Base-by-base conservation (phyloP, 2,113 vertebrate species). In the Bolborhynchus lineola region DNA sequence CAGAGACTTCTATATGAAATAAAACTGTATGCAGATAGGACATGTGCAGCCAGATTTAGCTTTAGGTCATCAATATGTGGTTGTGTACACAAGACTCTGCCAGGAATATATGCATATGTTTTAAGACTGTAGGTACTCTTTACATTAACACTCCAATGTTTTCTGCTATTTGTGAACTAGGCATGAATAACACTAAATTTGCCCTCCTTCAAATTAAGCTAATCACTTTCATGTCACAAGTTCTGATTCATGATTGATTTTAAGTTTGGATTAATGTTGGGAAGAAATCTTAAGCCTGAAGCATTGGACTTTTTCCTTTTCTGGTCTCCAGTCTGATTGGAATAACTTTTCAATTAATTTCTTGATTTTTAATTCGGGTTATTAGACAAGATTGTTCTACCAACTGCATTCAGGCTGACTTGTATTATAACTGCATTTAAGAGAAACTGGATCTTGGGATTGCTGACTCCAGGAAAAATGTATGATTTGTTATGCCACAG, bases 21-120 rank as follows among this genome's bases (percentile, higher is more conserved):
- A 6, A 9, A 62, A 7, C 31, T 42, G 3, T 41, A 8, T 44
- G n/a, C 42, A 79, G 31, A n/a, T 69, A 68, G 62, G 41, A 41
- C 0, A 0, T 12, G 4, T 3, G 0, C 44, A 76, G 13, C 2
- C 19, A 26, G 50, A 42, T 33, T 59, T 50, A 63, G 37, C 20
- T 90, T 78, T 49, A 42, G 14, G 26, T 71, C 26, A 2, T 60
- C 68, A 60, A 55, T 77, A 13, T 53, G 31, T 31, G 63, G 20
- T 63, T 86, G 23, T 46, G 26, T 71, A 18, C 10, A 4, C 8
- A 23, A 35, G 70, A 16, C 33, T 57, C 10, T 90, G 16, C 50
- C 67, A 77, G 67, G 80, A 94, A 33, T 44, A 28, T 1, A 1
- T 42, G 23, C n/a, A 17, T 67, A 3, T 3, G 2, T 35, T 92